Base-by-base conservation (phyloP, 2,113 vertebrate species). In the Peromyscus leucopus region DNA sequence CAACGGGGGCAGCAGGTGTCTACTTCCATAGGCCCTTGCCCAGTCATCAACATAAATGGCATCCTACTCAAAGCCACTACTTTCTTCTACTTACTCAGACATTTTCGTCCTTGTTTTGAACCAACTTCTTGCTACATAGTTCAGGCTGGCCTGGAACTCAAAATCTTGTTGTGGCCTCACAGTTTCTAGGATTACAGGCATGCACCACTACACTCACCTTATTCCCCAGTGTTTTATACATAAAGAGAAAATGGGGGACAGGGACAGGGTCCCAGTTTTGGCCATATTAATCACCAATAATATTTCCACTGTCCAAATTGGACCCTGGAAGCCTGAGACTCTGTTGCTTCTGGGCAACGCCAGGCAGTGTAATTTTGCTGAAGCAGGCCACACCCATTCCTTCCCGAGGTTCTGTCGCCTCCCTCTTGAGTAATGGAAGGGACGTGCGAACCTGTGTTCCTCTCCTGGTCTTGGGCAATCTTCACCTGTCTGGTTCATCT, bases 351-450 rank as follows among this genome's bases (percentile, higher is more conserved):
- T 31, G 26, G 39, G 21, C 13, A 86, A 42, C 67, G 24, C 7
- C 72, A 61, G 6, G 21, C 63, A 17, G 7, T 76, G 28, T 15
- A 16, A 11, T 28, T 75, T 95, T 91, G 59, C 63, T 90, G 59
- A 83, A 93, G 69, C 59, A 26, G 9, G 16, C 24, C 65, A 93
- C 69, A 76, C 59, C 9, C 48, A 55, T 76, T 97, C 24, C 33
- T 76, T 80, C n/a, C 65, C 39, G 55, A 90, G 74, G 17, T n/a
- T 28, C 33, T 79, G 21, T 85, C 42, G 87, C 51, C 12, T 92
- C 42, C 26, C 48, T 94, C 74, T 93, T 94, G 75, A 67, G 46
- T 86, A 69, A 87, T 71, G 89, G 51, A 95, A 90, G 42, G 75
- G 80, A 83, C 59, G 19, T 48, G 59, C 59, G 71, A 26, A 65